A percentile compares a stretch with the other conserved stretches of the same genome.
phyloP scores from a whole-genome alignment of 1,140 invertebrate species.

The Piezodorus guildinii region DNA sequence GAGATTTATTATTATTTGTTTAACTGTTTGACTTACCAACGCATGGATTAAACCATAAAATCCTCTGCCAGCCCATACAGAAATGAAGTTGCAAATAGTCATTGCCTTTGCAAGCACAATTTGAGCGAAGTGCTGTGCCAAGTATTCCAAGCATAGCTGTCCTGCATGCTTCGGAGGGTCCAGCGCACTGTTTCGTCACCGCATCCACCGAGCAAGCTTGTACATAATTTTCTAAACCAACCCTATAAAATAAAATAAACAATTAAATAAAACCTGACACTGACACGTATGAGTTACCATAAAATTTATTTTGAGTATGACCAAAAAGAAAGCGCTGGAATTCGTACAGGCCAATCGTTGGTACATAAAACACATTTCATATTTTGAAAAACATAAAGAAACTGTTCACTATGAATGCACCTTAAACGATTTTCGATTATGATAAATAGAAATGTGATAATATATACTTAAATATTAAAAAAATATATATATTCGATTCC shows the following conservation, averaged over 20 bases:
- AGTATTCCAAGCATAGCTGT: conserved; percentile 72
- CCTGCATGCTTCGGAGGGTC: conserved; percentile 62
- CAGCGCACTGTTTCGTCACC: conserved; percentile 78
- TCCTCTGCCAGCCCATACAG: conserved; percentile 75
- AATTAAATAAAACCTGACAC: neutral
- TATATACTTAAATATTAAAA: too few relatives aligned
- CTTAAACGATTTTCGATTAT: too few relatives aligned
- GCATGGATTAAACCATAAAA: conserved; percentile 85
- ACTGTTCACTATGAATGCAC: too few relatives aligned
- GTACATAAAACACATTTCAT: too few relatives aligned
- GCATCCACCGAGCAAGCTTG: conserved; percentile 81
- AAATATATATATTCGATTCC: too few relatives aligned
- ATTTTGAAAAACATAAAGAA: too few relatives aligned
- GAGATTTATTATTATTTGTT: too few relatives aligned
- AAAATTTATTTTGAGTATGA: too few relatives aligned
- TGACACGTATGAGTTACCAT: neutral
- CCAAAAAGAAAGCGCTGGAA: too few relatives aligned
- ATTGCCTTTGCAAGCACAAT: conserved; percentile 72
- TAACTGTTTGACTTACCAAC: conserved; percentile 58
- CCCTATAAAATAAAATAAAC: conserved; percentile 38
- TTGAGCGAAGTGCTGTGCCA: conserved; percentile 68
- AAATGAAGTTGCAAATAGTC: conserved; percentile 71
- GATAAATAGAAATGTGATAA: too few relatives aligned
- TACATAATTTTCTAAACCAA: conserved; percentile 71
- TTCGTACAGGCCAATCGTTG: too few relatives aligned